Evolutionary conservation across 2,113 vertebrate species (phyloP).

Genomic region (Phocoena phocoena): DNA sequence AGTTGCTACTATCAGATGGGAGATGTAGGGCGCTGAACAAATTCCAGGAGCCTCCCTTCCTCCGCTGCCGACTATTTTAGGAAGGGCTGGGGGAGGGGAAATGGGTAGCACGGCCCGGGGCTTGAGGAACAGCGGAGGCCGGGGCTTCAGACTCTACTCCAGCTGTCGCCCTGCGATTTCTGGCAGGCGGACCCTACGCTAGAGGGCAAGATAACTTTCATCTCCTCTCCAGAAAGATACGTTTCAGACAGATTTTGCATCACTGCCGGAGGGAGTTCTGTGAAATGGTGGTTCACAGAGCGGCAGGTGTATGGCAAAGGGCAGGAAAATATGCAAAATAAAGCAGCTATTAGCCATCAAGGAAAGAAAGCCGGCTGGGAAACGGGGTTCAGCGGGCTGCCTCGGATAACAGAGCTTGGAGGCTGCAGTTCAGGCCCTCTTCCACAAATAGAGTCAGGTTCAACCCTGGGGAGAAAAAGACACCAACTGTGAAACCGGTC

Average conservation of each 20-base stretch:
- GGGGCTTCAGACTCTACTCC: neutral
- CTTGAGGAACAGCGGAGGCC: neutral
- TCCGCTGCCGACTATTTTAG: constrained; percentile 67
- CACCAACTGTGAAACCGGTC: neutral
- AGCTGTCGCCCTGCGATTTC: neutral
- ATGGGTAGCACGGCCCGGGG: neutral
- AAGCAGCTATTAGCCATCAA: neutral
- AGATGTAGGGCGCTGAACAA: neutral
- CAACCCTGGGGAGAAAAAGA: neutral
- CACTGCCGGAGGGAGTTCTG: neutral
- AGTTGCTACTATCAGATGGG: constrained; percentile 40
- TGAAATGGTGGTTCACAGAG: constrained; percentile 55
- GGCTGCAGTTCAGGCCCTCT: neutral
- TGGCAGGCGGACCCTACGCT: constrained; percentile 45
- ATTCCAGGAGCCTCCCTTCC: constrained; percentile 61
- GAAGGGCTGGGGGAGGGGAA: neutral
- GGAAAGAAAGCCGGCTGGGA: neutral
- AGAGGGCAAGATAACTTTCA: constrained; percentile 73
- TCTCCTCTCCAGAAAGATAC: neutral
- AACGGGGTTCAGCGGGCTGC: neutral
- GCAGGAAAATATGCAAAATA: neutral
- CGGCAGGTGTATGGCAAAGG: neutral
- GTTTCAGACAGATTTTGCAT: too few species aligned
- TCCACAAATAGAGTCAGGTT: neutral
- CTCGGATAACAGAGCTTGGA: neutral